Percentiles rank a stretch among this genome's conserved stretches.
These are phyloP conservation scores for Lepidothrix coronata DNA, from an alignment of 2,113 vertebrate species.

Conservation along the genomic window DNA sequence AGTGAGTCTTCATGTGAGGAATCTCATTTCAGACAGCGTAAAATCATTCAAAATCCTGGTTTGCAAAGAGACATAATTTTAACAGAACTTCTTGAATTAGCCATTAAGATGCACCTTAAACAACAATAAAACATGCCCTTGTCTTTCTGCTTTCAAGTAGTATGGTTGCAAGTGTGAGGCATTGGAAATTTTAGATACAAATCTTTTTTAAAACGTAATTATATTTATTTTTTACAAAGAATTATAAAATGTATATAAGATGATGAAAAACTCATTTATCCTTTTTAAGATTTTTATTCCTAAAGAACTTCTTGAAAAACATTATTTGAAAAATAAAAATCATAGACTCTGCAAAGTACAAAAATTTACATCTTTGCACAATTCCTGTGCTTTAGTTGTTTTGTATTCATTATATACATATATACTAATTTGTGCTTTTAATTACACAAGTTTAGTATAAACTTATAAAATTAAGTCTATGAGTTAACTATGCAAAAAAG, in stretches of 20 bases:
- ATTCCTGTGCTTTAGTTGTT: conserved; percentile 52
- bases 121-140: neutral
- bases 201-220: neutral
- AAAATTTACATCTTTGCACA: conserved; percentile 69
- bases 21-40: neutral
- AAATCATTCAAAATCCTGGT: neutral
- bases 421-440: conserved; percentile 63
- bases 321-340: conserved; percentile 70
- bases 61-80: neutral
- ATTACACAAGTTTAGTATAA: conserved; percentile 54
- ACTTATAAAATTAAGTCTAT: conserved; percentile 65
- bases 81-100: neutral
- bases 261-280: conserved; percentile 52
- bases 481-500: conserved; percentile 55
- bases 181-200: neutral
- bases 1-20: neutral
- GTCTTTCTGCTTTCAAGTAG: conserved; percentile 58
- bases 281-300: conserved; percentile 51
- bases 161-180: conserved; percentile 10
- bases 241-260: conserved; percentile 58
- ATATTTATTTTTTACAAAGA: conserved; percentile 49
- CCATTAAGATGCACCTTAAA: neutral
- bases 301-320: conserved; percentile 55
- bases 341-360: conserved; percentile 66
- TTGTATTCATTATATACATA: conserved; percentile 67